These are phyloP conservation scores for Dreissena polymorpha DNA, from an alignment of 1,140 invertebrate species.

Conservation along the genomic window DNA sequence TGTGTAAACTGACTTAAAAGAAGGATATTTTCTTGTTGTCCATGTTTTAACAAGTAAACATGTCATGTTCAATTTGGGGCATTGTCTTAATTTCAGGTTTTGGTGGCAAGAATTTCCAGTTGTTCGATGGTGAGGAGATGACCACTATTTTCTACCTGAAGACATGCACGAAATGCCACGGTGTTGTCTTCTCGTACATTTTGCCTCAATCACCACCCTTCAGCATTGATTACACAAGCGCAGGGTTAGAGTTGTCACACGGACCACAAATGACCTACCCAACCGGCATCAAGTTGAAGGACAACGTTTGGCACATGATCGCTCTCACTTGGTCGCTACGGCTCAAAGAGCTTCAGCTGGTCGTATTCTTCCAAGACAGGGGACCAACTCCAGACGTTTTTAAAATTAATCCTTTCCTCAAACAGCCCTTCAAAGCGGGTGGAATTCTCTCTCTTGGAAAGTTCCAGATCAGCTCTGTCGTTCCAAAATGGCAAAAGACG, in stretches of 20 bases:
- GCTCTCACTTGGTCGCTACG: constrained; percentile 29
- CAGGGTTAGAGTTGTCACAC: constrained; percentile 10
- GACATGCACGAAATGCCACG: constrained; percentile 42
- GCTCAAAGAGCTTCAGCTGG: constrained; percentile 8
- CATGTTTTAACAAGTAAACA: too few relatives aligned
- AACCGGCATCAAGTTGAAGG: constrained; percentile 32
- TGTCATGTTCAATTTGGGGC: too few relatives aligned
- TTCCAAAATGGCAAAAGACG: constrained; percentile 41
- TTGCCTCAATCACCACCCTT: not conserved
- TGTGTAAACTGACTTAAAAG: too few relatives aligned
- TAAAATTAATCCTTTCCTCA: constrained; percentile 14
- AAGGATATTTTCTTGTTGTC: too few relatives aligned
- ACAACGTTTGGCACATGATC: constrained; percentile 47
- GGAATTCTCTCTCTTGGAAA: constrained; percentile 42
- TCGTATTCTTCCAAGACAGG: constrained; percentile 23
- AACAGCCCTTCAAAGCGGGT: constrained; percentile 12
- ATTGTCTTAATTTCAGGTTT: not conserved
- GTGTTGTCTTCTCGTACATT: constrained; percentile 46
- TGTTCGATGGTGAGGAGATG: constrained; percentile 21
- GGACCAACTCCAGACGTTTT: constrained; percentile 18
- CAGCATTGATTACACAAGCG: constrained; percentile 38
- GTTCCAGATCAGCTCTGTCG: constrained; percentile 41
- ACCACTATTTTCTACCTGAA: constrained; percentile 49
- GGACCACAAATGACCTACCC: constrained; percentile 8
- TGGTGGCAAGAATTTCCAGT: constrained; percentile 23